Evolutionary conservation across 2,888 invertebrate species (phyloP).

Genomic region (Myopa testacea): DNA sequence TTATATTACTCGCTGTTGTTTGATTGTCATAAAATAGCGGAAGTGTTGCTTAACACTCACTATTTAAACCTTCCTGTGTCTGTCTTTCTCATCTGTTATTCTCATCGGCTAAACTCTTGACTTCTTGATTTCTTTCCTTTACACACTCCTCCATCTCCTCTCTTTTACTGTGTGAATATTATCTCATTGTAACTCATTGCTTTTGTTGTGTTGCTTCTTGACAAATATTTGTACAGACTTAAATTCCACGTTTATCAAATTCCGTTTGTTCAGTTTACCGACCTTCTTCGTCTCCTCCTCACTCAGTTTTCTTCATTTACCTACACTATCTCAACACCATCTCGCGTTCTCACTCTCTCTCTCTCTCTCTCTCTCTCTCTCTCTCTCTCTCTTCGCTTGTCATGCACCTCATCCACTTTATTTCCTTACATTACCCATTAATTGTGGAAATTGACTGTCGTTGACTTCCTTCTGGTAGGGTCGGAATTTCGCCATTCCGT

Average conservation of each 20-base stretch:
- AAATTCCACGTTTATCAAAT: constrained; percentile 3
- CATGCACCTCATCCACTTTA: neutral
- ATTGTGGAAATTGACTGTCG: constrained; percentile 11
- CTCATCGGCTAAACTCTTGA: neutral
- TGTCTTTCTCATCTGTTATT: too few species aligned
- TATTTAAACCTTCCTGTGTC: neutral
- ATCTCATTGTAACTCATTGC: neutral
- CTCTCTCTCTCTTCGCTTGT: too few species aligned
- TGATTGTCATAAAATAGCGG: constrained; percentile 6
- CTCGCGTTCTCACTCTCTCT: too few species aligned
- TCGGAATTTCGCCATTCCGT: too few species aligned
- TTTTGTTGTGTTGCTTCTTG: neutral
- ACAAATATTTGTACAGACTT: constrained; percentile 16
- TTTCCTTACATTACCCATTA: constrained; percentile 22
- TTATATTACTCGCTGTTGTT: too few species aligned
- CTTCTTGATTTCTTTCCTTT: neutral
- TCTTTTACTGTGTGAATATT: neutral
- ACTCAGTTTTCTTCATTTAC: neutral
- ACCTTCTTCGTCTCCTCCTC: neutral
- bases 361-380: too few species aligned
- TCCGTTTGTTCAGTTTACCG: neutral
- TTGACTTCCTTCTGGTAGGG: neutral
- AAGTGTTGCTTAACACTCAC: constrained; percentile 7
- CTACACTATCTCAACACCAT: neutral
- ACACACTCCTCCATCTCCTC: neutral